phyloP scores from a whole-genome alignment of 2,113 vertebrate species.

The Bos indicus region DNA sequence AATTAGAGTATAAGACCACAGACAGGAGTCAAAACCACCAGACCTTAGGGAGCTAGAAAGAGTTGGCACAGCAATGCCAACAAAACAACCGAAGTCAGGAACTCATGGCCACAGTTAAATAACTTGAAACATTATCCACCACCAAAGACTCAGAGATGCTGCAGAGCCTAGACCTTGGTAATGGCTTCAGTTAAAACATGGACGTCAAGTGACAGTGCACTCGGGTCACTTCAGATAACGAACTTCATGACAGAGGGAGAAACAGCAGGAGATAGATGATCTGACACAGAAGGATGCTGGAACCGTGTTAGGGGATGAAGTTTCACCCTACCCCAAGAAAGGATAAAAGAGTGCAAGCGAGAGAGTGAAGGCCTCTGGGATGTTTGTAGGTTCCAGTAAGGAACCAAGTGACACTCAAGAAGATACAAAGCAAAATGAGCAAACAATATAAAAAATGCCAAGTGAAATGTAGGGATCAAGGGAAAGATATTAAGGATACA shows the following conservation, averaged over 20 bases:
- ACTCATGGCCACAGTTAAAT: neutral
- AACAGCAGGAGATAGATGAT: neutral
- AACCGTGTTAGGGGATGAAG: neutral
- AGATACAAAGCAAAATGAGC: neutral
- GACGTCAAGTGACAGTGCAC: neutral
- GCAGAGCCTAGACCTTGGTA: neutral
- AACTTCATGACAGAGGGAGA: neutral
- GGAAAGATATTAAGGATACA: neutral
- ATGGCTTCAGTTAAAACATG: neutral
- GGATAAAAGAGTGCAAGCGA: neutral
- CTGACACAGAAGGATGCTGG: neutral
- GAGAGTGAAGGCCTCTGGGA: neutral
- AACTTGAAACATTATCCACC: neutral
- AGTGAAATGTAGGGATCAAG: neutral
- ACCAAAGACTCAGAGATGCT: neutral
- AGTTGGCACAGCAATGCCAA: neutral
- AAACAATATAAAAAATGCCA: neutral
- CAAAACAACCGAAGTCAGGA: neutral
- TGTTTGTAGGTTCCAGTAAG: neutral
- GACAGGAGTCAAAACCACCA: neutral
- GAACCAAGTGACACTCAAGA: neutral
- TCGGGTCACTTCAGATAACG: neutral
- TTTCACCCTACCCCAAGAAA: neutral
- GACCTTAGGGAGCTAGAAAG: neutral
- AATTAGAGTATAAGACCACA: neutral